These are phyloP conservation scores for Agrochola macilenta DNA, from an alignment of 2,888 invertebrate species.

Conservation along the genomic window DNA sequence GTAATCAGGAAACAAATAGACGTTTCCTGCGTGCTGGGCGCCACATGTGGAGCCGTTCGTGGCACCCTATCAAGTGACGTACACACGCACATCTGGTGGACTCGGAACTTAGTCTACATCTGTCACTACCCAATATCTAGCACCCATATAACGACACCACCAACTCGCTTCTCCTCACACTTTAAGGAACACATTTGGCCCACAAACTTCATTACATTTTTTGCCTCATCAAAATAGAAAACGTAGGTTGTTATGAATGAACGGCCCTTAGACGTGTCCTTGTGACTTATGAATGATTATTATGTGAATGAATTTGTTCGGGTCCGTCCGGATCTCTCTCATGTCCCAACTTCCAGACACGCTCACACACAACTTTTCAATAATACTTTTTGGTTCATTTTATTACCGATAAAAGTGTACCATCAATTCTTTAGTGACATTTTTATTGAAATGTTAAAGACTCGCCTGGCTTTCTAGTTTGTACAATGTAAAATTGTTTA, in stretches of 20 bases:
- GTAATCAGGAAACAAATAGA: slow-evolving; percentile 78
- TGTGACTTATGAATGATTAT: slow-evolving; percentile 80
- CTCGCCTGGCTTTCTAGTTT: slow-evolving; percentile 46
- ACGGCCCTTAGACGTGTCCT: slow-evolving; percentile 78
- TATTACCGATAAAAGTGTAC: slow-evolving; percentile 48
- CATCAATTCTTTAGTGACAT: slow-evolving; percentile 50
- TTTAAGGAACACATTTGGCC: slow-evolving; percentile 78
- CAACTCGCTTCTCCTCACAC: slow-evolving; percentile 67
- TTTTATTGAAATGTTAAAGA: slow-evolving; percentile 58
- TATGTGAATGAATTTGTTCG: slow-evolving; percentile 76
- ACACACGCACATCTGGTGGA: slow-evolving; percentile 78
- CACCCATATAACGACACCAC: slow-evolving; percentile 51
- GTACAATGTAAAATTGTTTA: slow-evolving; percentile 53
- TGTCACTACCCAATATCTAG: slow-evolving; percentile 71
- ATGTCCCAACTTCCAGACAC: slow-evolving; percentile 43
- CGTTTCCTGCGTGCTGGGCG: slow-evolving; percentile 76
- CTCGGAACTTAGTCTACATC: slow-evolving; percentile 78
- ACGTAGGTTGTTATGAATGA: slow-evolving; percentile 77
- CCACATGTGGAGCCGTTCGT: slow-evolving; percentile 73
- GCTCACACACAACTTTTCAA: slow-evolving; percentile 44
- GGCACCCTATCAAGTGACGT: slow-evolving; percentile 67
- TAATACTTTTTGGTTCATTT: slow-evolving; percentile 54
- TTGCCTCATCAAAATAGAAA: slow-evolving; percentile 74
- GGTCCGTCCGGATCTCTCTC: slow-evolving; percentile 65
- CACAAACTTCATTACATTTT: slow-evolving; percentile 76